Percentiles rank a stretch among this genome's conserved stretches.
Evolutionary conservation across 2,113 vertebrate species (phyloP).

Genomic region (Pseudopipra pipra): DNA sequence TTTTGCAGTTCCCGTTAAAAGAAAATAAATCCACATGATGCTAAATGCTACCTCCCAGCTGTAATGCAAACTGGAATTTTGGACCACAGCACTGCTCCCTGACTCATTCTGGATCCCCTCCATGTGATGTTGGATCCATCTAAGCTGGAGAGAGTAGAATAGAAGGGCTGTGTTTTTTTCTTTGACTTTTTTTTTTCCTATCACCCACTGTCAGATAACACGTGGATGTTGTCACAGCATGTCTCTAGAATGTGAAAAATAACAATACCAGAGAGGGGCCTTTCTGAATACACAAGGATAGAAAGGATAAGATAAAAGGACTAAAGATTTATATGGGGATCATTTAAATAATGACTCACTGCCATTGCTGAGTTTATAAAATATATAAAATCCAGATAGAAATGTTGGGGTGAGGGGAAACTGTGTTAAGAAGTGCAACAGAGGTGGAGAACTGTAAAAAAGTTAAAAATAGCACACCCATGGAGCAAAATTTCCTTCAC

Average conservation of each 20-base stretch:
- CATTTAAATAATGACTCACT: constrained; percentile 48
- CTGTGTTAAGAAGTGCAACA: neutral
- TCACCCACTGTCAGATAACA: neutral
- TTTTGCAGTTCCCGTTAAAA: constrained; percentile 21
- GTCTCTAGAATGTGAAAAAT: neutral
- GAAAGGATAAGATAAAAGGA: neutral
- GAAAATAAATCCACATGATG: constrained; percentile 52
- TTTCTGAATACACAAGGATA: neutral
- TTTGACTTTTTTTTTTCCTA: neutral
- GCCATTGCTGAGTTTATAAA: constrained; percentile 11
- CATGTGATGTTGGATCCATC: constrained; percentile 13
- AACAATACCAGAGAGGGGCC: neutral
- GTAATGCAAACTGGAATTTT: constrained; percentile 56
- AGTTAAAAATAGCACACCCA: neutral
- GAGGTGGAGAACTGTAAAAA: neutral
- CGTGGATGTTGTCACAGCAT: neutral
- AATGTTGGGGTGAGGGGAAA: neutral
- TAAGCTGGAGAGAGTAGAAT: neutral
- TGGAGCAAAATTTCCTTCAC: neutral
- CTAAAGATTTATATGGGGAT: neutral
- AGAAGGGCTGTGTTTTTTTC: neutral
- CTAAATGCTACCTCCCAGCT: constrained; percentile 38
- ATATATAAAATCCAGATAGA: constrained; percentile 17
- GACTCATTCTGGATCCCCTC: constrained; percentile 57
- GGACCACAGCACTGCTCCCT: constrained; percentile 19